Percentiles rank a stretch among this genome's conserved stretches.
Evolutionary conservation across 2,797 vertebrate genomes (phyloP).

Genomic region (Sparus aurata): DNA sequence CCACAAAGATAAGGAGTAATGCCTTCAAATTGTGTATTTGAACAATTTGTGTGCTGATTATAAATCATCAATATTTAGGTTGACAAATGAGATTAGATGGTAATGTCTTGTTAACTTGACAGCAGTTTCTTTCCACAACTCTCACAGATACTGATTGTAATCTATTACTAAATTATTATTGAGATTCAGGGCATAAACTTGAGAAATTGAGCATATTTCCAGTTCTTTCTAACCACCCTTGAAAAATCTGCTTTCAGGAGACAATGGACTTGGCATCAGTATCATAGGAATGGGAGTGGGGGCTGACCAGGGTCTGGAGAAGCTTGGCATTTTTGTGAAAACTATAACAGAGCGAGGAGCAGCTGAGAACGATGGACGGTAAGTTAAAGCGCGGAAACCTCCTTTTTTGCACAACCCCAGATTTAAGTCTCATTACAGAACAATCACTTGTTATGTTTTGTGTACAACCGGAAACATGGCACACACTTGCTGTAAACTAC

Average conservation of each 20-base stretch:
- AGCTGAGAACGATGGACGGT: constrained; percentile 92
- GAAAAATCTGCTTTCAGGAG: constrained; percentile 82
- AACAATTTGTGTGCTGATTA: background rate
- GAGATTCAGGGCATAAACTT: background rate
- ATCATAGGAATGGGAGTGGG: constrained; percentile 97
- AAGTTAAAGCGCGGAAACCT: constrained; percentile 54
- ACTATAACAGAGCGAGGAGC: constrained; percentile 94
- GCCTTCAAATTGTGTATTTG: background rate
- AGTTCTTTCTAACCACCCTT: background rate
- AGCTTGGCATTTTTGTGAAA: constrained; percentile 96
- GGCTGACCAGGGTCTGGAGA: constrained; percentile 94
- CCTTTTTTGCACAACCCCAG: background rate
- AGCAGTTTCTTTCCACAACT: background rate
- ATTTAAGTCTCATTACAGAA: background rate
- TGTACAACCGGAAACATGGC: background rate
- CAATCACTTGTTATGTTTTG: background rate
- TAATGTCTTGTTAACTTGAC: background rate
- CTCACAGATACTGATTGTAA: background rate
- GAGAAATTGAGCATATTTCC: background rate
- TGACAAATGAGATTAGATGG: background rate
- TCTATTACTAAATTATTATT: background rate
- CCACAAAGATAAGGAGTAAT: background rate
- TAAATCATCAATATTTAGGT: background rate
- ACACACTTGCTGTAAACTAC: background rate
- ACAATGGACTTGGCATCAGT: constrained; percentile 94